Conservation (phyloP, 2,888 invertebrate genomes). For the Plebejus melissa region DNA sequence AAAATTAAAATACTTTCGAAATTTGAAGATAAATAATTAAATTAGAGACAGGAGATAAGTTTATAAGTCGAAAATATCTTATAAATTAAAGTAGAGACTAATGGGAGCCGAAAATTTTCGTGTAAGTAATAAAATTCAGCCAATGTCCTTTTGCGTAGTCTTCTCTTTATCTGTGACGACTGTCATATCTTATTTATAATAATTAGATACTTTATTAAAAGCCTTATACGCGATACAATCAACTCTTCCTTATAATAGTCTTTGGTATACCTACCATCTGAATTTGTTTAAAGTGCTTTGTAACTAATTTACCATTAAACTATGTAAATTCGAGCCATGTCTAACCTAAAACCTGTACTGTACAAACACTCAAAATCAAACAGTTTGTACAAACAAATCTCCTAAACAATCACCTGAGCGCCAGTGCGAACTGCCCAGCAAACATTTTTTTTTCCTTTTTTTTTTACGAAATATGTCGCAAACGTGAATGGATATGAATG, state of each 20-base stretch:
- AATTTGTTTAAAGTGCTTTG: background rate
- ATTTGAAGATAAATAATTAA: too few species aligned
- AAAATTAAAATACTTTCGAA: too few species aligned
- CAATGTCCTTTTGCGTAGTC: background rate
- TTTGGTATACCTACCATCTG: background rate
- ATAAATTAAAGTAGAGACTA: background rate
- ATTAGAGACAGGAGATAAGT: background rate
- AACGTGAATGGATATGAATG: constrained; percentile 57
- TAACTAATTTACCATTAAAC: background rate
- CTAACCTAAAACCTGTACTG: background rate
- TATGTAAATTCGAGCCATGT: background rate
- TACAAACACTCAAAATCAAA: constrained; percentile 10
- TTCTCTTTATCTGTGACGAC: constrained; percentile 1
- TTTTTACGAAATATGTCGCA: constrained; percentile 34
- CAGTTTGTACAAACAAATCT: constrained; percentile 14
- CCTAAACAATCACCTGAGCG: constrained; percentile 16
- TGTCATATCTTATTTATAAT: background rate
- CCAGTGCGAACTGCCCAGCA: constrained; percentile 24
- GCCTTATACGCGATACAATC: background rate
- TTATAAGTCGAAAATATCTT: background rate
- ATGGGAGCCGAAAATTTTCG: background rate
- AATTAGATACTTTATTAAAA: background rate
- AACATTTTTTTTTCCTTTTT: background rate
- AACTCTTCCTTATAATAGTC: too few species aligned
- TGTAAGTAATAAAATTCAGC: background rate